Evolutionary conservation across 2,888 invertebrate species (phyloP).

Genomic region (Lordiphosa fenestrarum): DNA sequence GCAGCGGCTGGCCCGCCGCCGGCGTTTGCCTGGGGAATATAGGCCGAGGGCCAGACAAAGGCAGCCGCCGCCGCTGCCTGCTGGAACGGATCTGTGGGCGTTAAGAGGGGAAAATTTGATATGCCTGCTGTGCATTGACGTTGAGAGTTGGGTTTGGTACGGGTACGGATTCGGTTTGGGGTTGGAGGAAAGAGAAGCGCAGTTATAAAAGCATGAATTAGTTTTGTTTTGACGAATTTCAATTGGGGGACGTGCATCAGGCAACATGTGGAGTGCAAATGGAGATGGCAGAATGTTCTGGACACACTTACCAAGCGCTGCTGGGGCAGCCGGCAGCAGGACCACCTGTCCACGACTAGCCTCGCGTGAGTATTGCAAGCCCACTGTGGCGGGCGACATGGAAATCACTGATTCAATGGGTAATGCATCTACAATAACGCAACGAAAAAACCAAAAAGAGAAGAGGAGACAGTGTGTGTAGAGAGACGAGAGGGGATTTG

Average conservation of each 20-base stretch:
- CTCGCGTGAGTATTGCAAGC: conserved; percentile 92
- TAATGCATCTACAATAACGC: conserved; percentile 83
- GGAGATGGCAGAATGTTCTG: conserved; percentile 6
- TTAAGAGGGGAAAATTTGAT: conserved; percentile 79
- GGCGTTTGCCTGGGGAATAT: conserved; percentile 71
- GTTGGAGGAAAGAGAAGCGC: conserved; percentile 56
- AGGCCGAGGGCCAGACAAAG: conserved; percentile 78
- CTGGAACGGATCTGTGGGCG: conserved; percentile 80
- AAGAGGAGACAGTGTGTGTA: conserved; percentile 17
- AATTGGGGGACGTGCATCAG: conserved; percentile 32
- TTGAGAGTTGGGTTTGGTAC: conserved; percentile 27
- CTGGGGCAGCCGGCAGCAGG: conserved; percentile 87
- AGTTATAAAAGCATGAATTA: conserved; percentile 74
- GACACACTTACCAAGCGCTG: conserved; percentile 80
- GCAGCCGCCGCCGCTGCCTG: conserved; percentile 77
- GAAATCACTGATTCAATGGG: conserved; percentile 89
- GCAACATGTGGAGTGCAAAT: conserved; percentile 31
- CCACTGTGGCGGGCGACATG: conserved; percentile 87
- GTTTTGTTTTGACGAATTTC: conserved; percentile 54
- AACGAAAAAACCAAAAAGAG: conserved; percentile 22
- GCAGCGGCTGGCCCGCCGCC: conserved; percentile 40
- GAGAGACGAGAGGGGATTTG: conserved; percentile 1
- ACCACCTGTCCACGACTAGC: conserved; percentile 91
- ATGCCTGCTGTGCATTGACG: conserved; percentile 75
- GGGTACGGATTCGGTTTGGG: conserved; percentile 6